Percentiles rank a stretch among this genome's conserved stretches.
Evolutionary conservation across 2,888 invertebrate genomes (phyloP).

Genomic region (Macaria notata): DNA sequence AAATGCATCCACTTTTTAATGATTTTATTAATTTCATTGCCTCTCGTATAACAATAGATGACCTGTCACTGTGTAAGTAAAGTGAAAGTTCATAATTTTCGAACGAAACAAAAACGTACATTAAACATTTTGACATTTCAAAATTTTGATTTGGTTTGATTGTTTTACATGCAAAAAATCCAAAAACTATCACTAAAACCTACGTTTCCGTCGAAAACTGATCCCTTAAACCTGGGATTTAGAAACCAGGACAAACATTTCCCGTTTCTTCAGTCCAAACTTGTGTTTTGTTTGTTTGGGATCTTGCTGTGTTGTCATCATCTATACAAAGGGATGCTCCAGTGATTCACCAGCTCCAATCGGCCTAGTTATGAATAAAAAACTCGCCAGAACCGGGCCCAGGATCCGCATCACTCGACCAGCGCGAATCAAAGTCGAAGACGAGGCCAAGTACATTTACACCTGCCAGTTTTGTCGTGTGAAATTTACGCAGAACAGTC

Average conservation of each 20-base stretch:
- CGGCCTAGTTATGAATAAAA: constrained; percentile 68
- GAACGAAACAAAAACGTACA: constrained; percentile 12
- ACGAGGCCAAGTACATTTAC: constrained; percentile 62
- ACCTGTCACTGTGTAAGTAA: neutral
- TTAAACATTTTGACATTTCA: constrained; percentile 8
- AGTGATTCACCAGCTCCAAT: constrained; percentile 22
- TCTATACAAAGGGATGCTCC: constrained; percentile 22
- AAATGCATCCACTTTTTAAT: too few species aligned
- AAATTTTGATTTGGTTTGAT: constrained; percentile 8
- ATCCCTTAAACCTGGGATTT: neutral
- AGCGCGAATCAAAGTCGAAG: constrained; percentile 53
- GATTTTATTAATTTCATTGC: too few species aligned
- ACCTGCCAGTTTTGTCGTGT: constrained; percentile 69
- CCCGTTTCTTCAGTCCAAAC: neutral
- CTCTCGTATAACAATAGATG: too few species aligned
- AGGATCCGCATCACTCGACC: constrained; percentile 68
- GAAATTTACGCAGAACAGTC: constrained; percentile 72
- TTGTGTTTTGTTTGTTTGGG: constrained; percentile 2
- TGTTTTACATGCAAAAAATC: neutral
- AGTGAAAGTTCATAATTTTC: constrained; percentile 17
- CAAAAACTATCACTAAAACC: too few species aligned
- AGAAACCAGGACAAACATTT: neutral
- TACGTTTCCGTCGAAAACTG: too few species aligned
- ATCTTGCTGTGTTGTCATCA: constrained; percentile 44
- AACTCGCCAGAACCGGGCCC: constrained; percentile 63